phyloP scores from a whole-genome alignment of 2,113 vertebrate genomes.

The human (Homo sapiens) region GRCh38 chr9:87711501-87712000 shows the following conservation, averaged over 20 bases:
- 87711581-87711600: background rate
- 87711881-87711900: too few relatives aligned
- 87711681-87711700: background rate
- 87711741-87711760: background rate
- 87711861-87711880: background rate
- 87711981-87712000: background rate
- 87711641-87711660: background rate
- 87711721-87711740: background rate
- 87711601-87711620: background rate
- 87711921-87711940: background rate
- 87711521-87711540: background rate
- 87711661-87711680: background rate
- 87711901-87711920: background rate
- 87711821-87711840: background rate
- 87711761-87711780: background rate
- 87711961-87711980: background rate
- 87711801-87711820: accelerated
- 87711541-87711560: background rate
- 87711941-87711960: background rate
- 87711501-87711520: background rate
- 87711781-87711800: background rate
- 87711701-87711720: background rate
- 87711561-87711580: background rate
- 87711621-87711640: accelerated
- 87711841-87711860: background rate